Base-by-base conservation (phyloP, 2,113 vertebrate species). In the Limnothrissa miodon region DNA sequence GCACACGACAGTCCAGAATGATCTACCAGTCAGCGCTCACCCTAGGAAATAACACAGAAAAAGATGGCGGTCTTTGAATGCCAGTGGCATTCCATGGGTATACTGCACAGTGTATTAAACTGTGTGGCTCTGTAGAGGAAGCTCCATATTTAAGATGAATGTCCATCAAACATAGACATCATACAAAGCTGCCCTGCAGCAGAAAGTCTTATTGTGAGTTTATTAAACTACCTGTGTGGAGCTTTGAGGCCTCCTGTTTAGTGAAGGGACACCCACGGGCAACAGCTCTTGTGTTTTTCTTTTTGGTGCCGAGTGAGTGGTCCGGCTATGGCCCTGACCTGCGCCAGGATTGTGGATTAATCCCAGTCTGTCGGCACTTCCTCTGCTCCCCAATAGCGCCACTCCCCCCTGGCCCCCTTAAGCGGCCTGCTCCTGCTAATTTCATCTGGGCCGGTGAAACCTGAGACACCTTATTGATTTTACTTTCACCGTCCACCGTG, bases 401-500 rank as follows among this genome's bases (percentile, higher is more conserved):
- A 53, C 84, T 82, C 79, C 81, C 81, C 80, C 51, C 78, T 42
- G 46, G 45, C 56, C 83, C 83, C 83, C 84, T 80, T 78, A 78
- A 86, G 82, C 48, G 82, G 53, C 42, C 36, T 5, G 36, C 44
- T 25, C 80, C 78, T 84, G 19, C 42, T 46, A 80, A 88, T 84
- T 83, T 83, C 46, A 80, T 84, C 83, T 81, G 80, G 78, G 79
- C 6, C 39, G 36, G 19, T 36, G 87, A 80, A 87, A 85, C 82
- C 59, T 48, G 83, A 87, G 79, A 81, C 80, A 15, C 23, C 59
- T 81, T 81, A 87, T 86, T 45, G 86, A 83, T 89, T 83, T 46
- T 83, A 79, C 29, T 85, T 80, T 85, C 78, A 66, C 45, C 66
- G 29, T 74, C 29, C 29, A 29, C 66, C 66, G 15, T 74, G 59